phyloP scores from a whole-genome alignment of 1,140 invertebrate species.

The Polyergus mexicanus region DNA sequence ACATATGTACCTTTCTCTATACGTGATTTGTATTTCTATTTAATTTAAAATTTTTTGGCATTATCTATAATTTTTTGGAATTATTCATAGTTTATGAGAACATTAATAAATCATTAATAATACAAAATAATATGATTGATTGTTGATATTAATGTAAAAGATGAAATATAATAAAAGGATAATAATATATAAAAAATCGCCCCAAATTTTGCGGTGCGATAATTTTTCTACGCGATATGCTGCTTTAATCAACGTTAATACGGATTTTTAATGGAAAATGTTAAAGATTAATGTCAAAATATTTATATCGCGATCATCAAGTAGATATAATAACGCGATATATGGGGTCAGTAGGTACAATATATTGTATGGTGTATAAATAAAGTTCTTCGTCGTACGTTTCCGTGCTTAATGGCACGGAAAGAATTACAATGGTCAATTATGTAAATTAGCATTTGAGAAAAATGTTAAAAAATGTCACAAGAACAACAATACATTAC shows the following conservation, averaged over 20 bases:
- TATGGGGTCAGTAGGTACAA: slow-evolving; percentile 29
- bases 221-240: background rate
- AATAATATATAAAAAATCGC: slow-evolving; percentile 18
- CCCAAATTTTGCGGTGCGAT: background rate
- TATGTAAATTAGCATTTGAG: slow-evolving; percentile 44
- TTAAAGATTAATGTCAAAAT: slow-evolving; percentile 57
- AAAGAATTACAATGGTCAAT: slow-evolving; percentile 14
- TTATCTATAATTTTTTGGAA: background rate
- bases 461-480: slow-evolving; percentile 37
- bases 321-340: slow-evolving; percentile 15
- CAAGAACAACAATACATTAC: background rate
- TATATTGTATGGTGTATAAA: slow-evolving; percentile 38
- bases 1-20: background rate
- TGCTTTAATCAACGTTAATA: background rate
- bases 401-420: slow-evolving; percentile 4
- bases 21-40: background rate
- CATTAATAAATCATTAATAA: background rate
- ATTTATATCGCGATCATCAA: slow-evolving; percentile 45
- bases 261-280: slow-evolving; percentile 42
- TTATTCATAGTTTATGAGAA: background rate
- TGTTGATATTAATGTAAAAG: background rate
- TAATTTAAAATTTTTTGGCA: background rate
- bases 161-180: background rate
- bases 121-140: background rate
- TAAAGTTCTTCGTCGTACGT: slow-evolving; percentile 3